phyloP scores from a whole-genome alignment of 1,140 invertebrate species.

The Drosophila bocki region DNA sequence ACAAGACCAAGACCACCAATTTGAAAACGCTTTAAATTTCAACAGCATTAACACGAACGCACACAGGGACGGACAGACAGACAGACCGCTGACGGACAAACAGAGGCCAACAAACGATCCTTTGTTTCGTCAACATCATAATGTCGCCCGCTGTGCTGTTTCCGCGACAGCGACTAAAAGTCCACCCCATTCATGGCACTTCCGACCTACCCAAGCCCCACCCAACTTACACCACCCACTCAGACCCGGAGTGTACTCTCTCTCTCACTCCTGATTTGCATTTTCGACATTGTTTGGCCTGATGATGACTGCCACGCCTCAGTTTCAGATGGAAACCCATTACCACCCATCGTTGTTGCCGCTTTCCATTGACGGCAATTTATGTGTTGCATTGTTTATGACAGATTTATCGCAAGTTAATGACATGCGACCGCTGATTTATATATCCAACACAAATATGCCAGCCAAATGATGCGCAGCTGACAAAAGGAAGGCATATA shows the following conservation, averaged over 20 bases:
- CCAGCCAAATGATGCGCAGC: conserved; percentile 29
- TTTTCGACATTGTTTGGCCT: conserved; percentile 69
- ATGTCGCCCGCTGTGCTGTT: conserved; percentile 45
- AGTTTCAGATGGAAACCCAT: conserved; percentile 21
- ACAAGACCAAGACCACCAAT: conserved; percentile 2
- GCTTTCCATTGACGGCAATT: conserved; percentile 44
- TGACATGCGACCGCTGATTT: conserved; percentile 74
- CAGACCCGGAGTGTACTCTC: conserved; percentile 17
- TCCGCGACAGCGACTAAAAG: conserved; percentile 40
- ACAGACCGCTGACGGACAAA: conserved; percentile 34
- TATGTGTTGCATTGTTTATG: conserved; percentile 82
- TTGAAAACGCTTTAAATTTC: conserved; percentile 20
- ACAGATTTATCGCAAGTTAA: conserved; percentile 79
- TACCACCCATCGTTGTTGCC: conserved; percentile 5
- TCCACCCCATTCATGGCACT: conserved; percentile 4
- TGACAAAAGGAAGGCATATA: conserved; percentile 5
- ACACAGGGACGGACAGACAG: conserved; percentile 15
- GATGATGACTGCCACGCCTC: conserved; percentile 37
- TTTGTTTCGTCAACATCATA: conserved; percentile 56
- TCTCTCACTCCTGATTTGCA: conserved; percentile 60
- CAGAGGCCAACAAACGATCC: conserved; percentile 36
- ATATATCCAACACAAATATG: conserved; percentile 60
- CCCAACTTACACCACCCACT: conserved; percentile 5
- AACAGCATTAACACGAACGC: conserved; percentile 22
- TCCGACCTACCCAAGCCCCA: conserved; percentile 1